Evolutionary conservation across 2,888 invertebrate genomes (phyloP).

Genomic region (Criorhina ranunculi): DNA sequence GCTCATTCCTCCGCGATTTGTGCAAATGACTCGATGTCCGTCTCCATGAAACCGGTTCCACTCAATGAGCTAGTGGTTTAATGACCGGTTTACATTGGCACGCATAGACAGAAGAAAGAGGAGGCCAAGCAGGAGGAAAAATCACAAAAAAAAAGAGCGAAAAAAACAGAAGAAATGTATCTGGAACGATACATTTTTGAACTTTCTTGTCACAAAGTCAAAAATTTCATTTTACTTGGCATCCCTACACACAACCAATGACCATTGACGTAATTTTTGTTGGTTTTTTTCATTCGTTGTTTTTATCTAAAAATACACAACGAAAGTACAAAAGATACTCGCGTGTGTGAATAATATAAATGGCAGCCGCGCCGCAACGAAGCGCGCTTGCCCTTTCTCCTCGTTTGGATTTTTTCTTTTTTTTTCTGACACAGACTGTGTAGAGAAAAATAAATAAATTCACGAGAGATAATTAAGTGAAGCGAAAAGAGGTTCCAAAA

Average conservation of each 20-base stretch:
- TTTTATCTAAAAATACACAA: conserved; percentile 52
- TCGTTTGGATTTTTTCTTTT: neutral
- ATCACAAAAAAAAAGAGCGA: neutral
- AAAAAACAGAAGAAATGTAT: conserved; percentile 1
- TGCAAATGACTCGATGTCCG: conserved; percentile 52
- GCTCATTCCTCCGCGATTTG: conserved; percentile 38
- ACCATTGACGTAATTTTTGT: conserved; percentile 52
- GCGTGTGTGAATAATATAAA: conserved; percentile 53
- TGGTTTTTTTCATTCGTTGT: neutral
- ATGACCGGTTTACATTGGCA: conserved; percentile 67
- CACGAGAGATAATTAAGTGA: conserved; percentile 58
- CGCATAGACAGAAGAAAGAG: conserved; percentile 31
- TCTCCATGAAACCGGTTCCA: conserved; percentile 55
- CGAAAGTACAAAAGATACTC: conserved; percentile 31
- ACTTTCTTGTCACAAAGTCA: conserved; percentile 51
- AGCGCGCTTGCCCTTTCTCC: conserved; percentile 33
- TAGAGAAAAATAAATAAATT: conserved; percentile 18
- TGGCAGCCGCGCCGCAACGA: conserved; percentile 18
- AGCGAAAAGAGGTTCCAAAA: conserved; percentile 37
- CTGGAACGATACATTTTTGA: conserved; percentile 37
- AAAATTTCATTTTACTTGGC: conserved; percentile 33
- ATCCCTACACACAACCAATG: conserved; percentile 32
- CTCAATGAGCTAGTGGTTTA: conserved; percentile 56
- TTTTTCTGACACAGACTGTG: neutral
- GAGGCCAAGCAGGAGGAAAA: neutral